Percentiles rank a stretch among this genome's conserved stretches.
These are phyloP conservation scores for Pipistrellus pygmaeus DNA, from an alignment of 2,797 vertebrate species.

Conservation along the genomic window DNA sequence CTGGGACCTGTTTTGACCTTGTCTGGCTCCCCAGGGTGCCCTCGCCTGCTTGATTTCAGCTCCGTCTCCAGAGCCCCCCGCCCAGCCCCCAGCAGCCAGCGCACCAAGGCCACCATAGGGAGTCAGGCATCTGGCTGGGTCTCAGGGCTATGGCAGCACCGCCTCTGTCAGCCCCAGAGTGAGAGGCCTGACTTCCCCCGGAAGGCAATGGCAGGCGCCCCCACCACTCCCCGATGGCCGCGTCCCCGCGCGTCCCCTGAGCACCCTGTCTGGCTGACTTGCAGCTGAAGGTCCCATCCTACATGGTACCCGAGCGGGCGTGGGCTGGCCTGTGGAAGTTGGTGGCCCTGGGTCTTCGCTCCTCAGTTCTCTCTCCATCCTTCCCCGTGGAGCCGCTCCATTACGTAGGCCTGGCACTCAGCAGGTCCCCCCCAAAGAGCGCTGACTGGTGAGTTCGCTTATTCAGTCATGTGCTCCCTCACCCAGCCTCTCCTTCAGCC, in stretches of 20 bases:
- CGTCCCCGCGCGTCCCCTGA: too few relatives aligned
- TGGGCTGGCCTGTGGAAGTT: too few relatives aligned
- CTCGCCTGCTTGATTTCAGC: neutral
- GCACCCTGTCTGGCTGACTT: too few relatives aligned
- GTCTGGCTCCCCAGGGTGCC: neutral
- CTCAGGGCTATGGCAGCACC: neutral
- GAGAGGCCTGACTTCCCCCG: conserved; percentile 34
- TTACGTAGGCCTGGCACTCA: neutral
- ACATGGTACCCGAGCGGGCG: too few relatives aligned
- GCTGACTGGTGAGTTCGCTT: neutral
- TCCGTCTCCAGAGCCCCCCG: neutral
- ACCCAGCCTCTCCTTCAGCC: neutral
- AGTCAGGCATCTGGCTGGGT: conserved; percentile 76
- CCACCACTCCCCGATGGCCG: too few relatives aligned
- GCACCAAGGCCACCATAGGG: conserved; percentile 3
- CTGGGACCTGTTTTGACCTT: neutral
- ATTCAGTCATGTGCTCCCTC: neutral
- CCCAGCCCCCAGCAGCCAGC: neutral
- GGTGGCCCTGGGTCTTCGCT: too few relatives aligned
- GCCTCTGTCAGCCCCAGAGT: conserved; percentile 6
- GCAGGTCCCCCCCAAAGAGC: neutral
- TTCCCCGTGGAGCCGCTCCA: rapidly evolving
- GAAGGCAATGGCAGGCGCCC: neutral
- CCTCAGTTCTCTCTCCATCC: rapidly evolving
- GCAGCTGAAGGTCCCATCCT: too few relatives aligned